phyloP scores from a whole-genome alignment of 2,113 vertebrate genomes.

The Ctenodactylus gundi region DNA sequence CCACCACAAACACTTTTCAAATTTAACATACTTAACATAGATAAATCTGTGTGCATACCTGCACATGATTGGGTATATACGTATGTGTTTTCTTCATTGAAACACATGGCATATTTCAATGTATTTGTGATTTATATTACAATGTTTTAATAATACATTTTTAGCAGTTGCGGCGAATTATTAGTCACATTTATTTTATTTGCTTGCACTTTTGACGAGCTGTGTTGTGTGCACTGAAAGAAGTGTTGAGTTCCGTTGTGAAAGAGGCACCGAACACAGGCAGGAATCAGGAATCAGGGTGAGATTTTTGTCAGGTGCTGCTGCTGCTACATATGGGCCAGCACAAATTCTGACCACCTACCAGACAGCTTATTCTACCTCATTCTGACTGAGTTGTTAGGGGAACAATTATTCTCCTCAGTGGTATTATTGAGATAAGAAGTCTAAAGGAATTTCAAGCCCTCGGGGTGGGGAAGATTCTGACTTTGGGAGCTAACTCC shows the following conservation, averaged over 20 bases:
- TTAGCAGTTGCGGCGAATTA: background rate
- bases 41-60: background rate
- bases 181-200: background rate
- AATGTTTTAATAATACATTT: background rate
- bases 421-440: background rate
- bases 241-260: background rate
- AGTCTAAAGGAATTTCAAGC: background rate
- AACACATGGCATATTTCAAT: background rate
- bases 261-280: background rate
- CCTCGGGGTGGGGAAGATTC: background rate
- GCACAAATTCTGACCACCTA: background rate
- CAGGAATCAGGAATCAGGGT: background rate
- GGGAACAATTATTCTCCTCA: background rate
- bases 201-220: background rate
- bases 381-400: background rate
- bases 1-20: background rate
- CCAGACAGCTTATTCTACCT: background rate
- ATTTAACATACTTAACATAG: background rate
- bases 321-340: background rate
- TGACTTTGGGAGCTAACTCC: background rate
- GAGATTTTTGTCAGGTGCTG: background rate
- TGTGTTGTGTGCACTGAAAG: background rate
- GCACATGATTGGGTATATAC: background rate
- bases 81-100: background rate
- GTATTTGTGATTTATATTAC: background rate